Base-by-base conservation (phyloP, 1,140 invertebrate species). In the Lucilia sericata region DNA sequence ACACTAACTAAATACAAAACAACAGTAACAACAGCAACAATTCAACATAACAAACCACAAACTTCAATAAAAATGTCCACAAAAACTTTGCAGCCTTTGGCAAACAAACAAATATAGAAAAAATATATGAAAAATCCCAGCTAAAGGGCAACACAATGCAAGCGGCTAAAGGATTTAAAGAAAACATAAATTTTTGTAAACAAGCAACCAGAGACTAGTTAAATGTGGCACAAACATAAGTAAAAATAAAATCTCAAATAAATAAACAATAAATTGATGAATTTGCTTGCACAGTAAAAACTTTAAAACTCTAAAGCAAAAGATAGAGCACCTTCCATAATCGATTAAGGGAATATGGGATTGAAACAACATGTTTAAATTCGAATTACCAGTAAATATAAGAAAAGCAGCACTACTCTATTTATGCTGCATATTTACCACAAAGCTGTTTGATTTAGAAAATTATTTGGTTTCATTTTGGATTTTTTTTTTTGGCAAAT, bases 41-140 rank as follows among this genome's bases (percentile, higher is more conserved):
- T 70, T 70, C 19, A 25, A 21, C 2, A 70, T n/a, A 70, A 70
- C 65, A 70, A 70, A 70, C 65, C 65, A 21, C 19, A 70, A 70
- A 70, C 5, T 70, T 70, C 65, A 70, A 70, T 70, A 70, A 70
- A 70, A 70, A 70, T 70, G 65, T 70, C 65, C 65, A 70, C 65
- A 70, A 70, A 70, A 70, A 70, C 65, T 70, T 19, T 70, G 65
- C 65, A 70, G 65, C 21, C 65, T 70, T 70, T 70, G 65, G 65
- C 65, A 70, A 70, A 5, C 2, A 70, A 70, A 21, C 13, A 60
- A n/a, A 60, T 14, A 60, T 14, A 10, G n/a, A n/a, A n/a, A 5
- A 60, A 12, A 60, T 14, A 5, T 5, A 60, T 30, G 25, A 30
- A 0, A 60, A 12, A 60, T 14, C 8, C 1, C 10, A 60, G 51